A percentile compares a stretch with the other conserved stretches of the same genome.
phyloP scores from a whole-genome alignment of 2,797 vertebrate genomes.

The Chiroxiphia lanceolata region DNA sequence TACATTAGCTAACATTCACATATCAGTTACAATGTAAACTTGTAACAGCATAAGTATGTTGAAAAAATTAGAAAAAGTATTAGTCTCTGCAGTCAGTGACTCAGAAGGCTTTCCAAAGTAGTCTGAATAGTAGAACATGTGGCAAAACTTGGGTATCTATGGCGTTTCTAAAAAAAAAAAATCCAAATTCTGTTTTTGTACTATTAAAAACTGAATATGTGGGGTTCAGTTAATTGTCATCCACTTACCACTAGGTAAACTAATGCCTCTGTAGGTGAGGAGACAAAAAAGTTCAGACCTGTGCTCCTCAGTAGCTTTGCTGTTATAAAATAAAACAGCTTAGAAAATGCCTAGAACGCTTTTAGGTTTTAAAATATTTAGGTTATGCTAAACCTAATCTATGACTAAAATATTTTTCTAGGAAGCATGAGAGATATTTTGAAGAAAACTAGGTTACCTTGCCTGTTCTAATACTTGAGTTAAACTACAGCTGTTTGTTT shows the following conservation, averaged over 20 bases:
- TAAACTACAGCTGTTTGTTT: constrained; percentile 7
- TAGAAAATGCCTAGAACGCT: not conserved
- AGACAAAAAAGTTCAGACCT: not conserved
- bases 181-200: not conserved
- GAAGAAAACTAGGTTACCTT: not conserved
- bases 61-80: not conserved
- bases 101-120: not conserved
- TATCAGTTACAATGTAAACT: too few relatives aligned
- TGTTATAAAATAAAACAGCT: not conserved
- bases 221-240: not conserved
- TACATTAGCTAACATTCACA: not conserved
- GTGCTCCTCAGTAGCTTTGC: not conserved
- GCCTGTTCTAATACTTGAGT: not conserved
- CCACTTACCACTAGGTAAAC: not conserved
- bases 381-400: not conserved
- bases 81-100: not conserved
- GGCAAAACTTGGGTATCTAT: not conserved
- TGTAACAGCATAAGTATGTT: not conserved
- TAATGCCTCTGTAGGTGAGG: not conserved
- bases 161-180: not conserved
- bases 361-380: not conserved
- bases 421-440: not conserved
- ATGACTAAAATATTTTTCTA: not conserved
- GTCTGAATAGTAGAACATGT: not conserved
- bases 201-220: not conserved